Conservation (phyloP, 2,113 vertebrate species). For the Fregata magnificens region DNA sequence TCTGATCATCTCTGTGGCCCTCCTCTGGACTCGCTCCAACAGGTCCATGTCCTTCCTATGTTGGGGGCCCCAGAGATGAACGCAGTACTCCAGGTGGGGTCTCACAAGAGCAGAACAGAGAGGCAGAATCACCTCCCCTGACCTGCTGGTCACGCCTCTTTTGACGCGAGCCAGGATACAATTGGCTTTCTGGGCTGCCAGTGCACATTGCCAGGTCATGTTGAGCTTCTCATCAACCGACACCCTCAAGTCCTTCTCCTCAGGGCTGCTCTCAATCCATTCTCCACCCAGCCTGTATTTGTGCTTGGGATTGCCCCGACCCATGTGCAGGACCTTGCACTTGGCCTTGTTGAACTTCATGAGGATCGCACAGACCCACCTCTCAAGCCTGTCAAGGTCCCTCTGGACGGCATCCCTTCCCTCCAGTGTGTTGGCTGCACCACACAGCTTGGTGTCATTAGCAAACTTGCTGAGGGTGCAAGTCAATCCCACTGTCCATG, state of each 20-base stretch:
- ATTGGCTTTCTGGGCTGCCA: background rate
- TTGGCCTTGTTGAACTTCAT: too few relatives aligned
- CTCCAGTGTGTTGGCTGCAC: background rate
- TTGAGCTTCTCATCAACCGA: background rate
- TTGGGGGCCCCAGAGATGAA: background rate
- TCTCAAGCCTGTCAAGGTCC: background rate
- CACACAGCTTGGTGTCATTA: background rate
- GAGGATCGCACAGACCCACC: too few relatives aligned
- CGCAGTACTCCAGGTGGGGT: background rate
- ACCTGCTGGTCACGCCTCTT: background rate
- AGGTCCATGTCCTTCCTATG: background rate
- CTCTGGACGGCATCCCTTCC: background rate
- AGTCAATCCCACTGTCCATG: background rate
- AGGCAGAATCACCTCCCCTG: background rate
- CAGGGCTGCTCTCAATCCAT: background rate
- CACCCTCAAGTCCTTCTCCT: too few relatives aligned
- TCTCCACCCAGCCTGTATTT: background rate
- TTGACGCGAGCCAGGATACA: background rate
- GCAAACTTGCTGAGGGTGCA: background rate
- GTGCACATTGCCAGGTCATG: background rate
- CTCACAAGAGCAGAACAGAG: background rate
- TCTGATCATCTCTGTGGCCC: background rate
- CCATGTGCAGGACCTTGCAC: too few relatives aligned
- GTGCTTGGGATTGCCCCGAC: background rate
- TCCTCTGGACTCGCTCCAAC: background rate